Base-by-base conservation (phyloP, 30 jellyfish, hydroid and myxozoan genomes). In the Nemopilema nomurai region DNA sequence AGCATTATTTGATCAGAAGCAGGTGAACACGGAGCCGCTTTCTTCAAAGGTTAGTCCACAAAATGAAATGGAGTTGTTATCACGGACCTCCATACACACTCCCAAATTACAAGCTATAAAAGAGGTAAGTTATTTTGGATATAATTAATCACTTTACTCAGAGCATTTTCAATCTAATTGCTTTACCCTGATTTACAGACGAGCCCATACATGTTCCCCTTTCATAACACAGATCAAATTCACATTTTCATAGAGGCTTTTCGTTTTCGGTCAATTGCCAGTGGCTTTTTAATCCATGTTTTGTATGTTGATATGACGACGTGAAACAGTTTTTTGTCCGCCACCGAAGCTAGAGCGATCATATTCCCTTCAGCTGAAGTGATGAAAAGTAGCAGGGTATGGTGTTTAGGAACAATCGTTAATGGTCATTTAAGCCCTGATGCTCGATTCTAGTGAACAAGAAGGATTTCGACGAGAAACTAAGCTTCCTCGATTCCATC, bases 1-100 rank as follows among this genome's bases (percentile, higher is more conserved):
- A 41, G 57, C 13, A 18, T 29, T 73, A 69, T 41, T 16, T 73
- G 70, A 24, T 26, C 18, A 73, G 32, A 32, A 73, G 83, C 83
- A 73, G 83, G 83, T 73, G 83, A 32, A 63, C 29, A 41, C 13
- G 9, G 6, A n/a, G 29, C 18, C 29, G 72, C 72, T 63, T 63
- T 8, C 29, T n/a, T 63, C 7, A 63, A 63, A 18, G 18, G 7
- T 19, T 63, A 63, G 29, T 18, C 21, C 24, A 24, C 19, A 1
- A 8, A 19, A 0, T 7, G 50, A 28, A 24, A 70, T 70, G 80
- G 80, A 73, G 8, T 13, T 41, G 70, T 18, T 73, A 18, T 73
- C 83, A 13, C 51, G 83, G 53, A 73, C 27, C 69, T 73, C 83
- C 16, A 16, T 31, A 1, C 51, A 20, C 21, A 32, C 83, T 26